phyloP scores from a whole-genome alignment of 2,888 invertebrate species.

The Neoaliturus tenellus region DNA sequence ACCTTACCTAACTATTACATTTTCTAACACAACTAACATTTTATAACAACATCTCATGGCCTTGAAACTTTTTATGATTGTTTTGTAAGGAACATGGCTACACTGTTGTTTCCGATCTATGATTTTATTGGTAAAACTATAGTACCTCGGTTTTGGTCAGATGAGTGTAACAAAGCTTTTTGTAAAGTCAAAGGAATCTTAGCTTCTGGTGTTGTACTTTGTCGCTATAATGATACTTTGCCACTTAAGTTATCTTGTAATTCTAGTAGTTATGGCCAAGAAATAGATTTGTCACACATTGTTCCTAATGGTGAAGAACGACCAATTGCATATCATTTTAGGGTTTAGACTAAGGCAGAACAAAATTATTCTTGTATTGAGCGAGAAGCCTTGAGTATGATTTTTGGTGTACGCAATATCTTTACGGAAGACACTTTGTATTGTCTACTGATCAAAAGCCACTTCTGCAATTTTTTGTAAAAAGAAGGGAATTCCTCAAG shows the following conservation, averaged over 20 bases:
- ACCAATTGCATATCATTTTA: background rate
- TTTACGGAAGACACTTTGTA: background rate
- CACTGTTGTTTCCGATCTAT: slow-evolving; percentile 12
- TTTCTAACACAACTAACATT: background rate
- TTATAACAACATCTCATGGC: background rate
- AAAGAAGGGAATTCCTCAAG: background rate
- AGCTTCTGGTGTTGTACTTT: background rate
- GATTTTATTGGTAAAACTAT: slow-evolving; percentile 18
- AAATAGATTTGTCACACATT: background rate
- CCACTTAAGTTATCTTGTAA: slow-evolving; percentile 15
- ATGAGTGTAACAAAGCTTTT: slow-evolving; percentile 17
- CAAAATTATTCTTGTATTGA: background rate
- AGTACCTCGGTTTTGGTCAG: background rate
- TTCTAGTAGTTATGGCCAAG: background rate
- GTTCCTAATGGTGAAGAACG: background rate
- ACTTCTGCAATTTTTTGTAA: background rate
- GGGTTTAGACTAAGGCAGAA: slow-evolving; percentile 8
- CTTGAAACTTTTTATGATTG: background rate
- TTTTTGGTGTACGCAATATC: background rate
- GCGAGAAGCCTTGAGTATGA: slow-evolving; percentile 21
- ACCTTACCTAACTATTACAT: background rate
- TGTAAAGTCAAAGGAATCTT: background rate
- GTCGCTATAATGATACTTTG: slow-evolving; percentile 4
- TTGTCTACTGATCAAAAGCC: background rate
- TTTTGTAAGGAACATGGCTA: background rate